Evolutionary conservation across 1,140 invertebrate genomes (phyloP), one percentile per base, ranked within the genome.

Genomic region (Drosophila athabasca): DNA sequence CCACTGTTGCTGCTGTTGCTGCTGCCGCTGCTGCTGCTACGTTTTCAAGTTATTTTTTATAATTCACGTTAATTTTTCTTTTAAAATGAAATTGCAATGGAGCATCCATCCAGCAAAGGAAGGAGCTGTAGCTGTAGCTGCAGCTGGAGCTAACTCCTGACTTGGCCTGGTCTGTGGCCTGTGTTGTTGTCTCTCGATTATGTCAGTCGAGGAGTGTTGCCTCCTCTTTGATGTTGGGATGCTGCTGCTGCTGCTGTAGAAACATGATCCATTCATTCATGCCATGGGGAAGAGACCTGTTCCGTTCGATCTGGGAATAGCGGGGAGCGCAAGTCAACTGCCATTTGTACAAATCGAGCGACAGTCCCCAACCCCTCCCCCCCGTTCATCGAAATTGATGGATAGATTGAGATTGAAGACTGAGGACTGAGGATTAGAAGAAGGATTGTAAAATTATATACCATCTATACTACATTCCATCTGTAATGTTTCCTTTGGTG

Each of bases 61-160:
- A 85, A 85, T 85, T 85, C 81, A 85, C 82, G 81, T 85, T 85
- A 85, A 85, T 85, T 85, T 85, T 85, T 87, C 77, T 87, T 85
- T 87, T 87, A 87, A 85, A 85, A 74, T 76, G 73, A 85, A 85
- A 85, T 85, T 85, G 81, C 81, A 81, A 66, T 62, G 75, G 58
- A 67, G 17, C 60, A 54, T 55, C 39, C 52, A 26, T 5, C 43
- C 71, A 69, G 45, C 35, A 60, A 22, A 45, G 46, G 22, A 61
- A 43, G 45, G 35, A 54, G 44, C 43, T 52, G n/a, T 44, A 51
- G 59, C 71, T 75, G 39, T 55, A 62, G 50, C 61, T 61, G 64
- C 9, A 50, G 49, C 55, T 46, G 46, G 22, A 26, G 48, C 46
- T 51, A 35, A 73, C 64, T 76, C 58, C 66, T 76, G 81, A 3